These are phyloP conservation scores for Anabas testudineus DNA, from an alignment of 2,797 vertebrate genomes.

Conservation along the genomic window DNA sequence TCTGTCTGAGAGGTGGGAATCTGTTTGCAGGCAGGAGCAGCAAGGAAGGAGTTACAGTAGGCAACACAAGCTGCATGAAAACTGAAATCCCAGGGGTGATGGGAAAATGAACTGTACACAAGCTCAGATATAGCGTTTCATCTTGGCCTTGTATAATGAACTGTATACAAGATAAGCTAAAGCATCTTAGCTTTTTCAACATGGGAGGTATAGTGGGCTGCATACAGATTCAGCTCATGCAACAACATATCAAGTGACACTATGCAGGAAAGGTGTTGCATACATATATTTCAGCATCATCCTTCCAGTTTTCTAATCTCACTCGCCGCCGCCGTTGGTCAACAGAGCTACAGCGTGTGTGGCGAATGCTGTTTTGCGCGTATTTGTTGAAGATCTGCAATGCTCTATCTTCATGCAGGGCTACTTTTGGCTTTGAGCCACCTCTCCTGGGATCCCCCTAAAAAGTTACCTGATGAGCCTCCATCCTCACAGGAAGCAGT, in stretches of 20 bases:
- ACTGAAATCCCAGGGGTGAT: conserved; percentile 50
- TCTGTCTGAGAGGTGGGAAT: conserved; percentile 72
- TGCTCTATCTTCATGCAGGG: conserved; percentile 38
- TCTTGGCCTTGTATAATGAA: conserved; percentile 31
- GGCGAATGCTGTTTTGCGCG: conserved; percentile 18
- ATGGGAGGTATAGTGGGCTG: conserved; percentile 18
- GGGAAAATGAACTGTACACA: conserved; percentile 41
- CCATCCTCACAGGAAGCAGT: conserved; percentile 61
- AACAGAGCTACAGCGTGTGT: conserved; percentile 17
- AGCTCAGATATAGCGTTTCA: conserved; percentile 29
- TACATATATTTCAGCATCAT: conserved; percentile 11
- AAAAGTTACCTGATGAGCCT: conserved; percentile 74
- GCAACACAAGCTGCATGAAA: conserved; percentile 53
- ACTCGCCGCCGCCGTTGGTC: conserved; percentile 11
- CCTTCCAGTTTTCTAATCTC: conserved; percentile 2
- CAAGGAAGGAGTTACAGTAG: conserved; percentile 31
- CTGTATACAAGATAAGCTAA: conserved; percentile 21
- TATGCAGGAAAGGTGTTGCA: conserved; percentile 11
- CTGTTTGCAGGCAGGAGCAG: conserved; percentile 58
- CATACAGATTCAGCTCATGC: conserved; percentile 15
- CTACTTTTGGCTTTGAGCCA: conserved; percentile 51
- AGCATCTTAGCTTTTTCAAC: conserved; percentile 14
- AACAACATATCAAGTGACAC: conserved; percentile 10
- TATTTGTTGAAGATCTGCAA: conserved; percentile 28
- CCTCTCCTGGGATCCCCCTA: conserved; percentile 59